A percentile compares a stretch with the other conserved stretches of the same genome.
Evolutionary conservation across 2,888 invertebrate species (phyloP).

Genomic region (Blera fallax): DNA sequence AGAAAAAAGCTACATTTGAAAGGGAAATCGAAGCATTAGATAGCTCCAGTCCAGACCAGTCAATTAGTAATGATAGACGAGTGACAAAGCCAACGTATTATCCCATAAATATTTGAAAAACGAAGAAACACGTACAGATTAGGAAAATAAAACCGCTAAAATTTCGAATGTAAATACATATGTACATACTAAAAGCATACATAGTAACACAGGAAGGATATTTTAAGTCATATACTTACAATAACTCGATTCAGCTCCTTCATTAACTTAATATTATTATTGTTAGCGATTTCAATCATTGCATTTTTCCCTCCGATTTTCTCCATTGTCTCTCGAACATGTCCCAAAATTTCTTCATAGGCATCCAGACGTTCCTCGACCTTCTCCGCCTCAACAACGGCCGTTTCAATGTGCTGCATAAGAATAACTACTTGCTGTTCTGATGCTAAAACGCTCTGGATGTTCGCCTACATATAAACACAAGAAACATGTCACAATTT

Average conservation of each 20-base stretch:
- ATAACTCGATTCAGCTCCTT: conserved; percentile 90
- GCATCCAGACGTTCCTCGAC: conserved; percentile 88
- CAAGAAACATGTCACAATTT: background rate
- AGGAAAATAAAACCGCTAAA: no score
- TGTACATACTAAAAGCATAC: no score
- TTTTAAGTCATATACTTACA: conserved; percentile 82
- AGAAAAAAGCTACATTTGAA: no score
- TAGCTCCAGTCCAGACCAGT: no score
- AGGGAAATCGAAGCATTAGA: no score
- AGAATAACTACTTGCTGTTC: conserved; percentile 90
- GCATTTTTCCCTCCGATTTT: conserved; percentile 95
- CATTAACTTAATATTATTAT: conserved; percentile 91
- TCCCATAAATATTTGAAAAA: no score
- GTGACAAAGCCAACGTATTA: no score
- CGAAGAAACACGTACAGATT: no score
- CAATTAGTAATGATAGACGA: no score
- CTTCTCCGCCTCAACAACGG: conserved; percentile 88
- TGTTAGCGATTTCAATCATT: conserved; percentile 92
- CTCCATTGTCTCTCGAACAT: conserved; percentile 93
- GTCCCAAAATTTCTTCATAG: conserved; percentile 91
- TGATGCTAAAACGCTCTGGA: conserved; percentile 95
- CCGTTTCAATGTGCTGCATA: conserved; percentile 90
- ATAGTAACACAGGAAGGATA: no score
- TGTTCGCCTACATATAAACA: conserved; percentile 85
- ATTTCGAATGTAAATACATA: no score